Evolutionary conservation across 2,113 vertebrate genomes (phyloP).

Genomic region (Pampusana beccarii): DNA sequence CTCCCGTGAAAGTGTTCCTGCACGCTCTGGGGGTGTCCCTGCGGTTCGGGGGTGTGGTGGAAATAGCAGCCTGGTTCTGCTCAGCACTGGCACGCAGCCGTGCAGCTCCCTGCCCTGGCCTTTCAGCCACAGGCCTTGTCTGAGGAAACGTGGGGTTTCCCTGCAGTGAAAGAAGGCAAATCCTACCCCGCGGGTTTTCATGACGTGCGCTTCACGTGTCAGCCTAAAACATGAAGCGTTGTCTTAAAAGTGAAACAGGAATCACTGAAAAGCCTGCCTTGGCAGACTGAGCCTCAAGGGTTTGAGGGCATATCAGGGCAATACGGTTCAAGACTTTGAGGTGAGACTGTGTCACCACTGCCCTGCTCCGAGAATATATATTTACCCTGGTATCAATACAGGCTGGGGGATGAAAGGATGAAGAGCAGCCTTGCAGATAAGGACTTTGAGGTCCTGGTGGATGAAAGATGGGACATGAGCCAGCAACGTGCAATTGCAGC

Average conservation of each 20-base stretch:
- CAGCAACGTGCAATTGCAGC: no score
- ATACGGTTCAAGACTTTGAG: background rate
- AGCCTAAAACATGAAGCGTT: background rate
- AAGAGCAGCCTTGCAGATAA: no score
- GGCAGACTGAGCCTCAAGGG: background rate
- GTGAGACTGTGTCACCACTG: background rate
- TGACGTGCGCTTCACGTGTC: fast-evolving
- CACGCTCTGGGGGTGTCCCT: background rate
- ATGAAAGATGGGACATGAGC: no score
- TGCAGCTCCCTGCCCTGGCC: background rate
- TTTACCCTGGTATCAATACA: no score
- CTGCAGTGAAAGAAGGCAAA: background rate
- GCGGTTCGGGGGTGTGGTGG: fast-evolving
- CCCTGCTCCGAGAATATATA: fast-evolving
- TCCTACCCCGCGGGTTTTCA: background rate
- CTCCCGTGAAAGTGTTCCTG: background rate
- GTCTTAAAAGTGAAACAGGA: background rate
- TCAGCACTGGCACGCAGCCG: background rate
- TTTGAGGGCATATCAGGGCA: background rate
- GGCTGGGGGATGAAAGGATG: no score
- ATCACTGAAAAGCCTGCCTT: background rate
- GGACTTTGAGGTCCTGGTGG: no score
- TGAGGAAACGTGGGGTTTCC: background rate
- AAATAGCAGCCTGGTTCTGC: background rate
- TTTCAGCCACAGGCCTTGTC: background rate